These are phyloP conservation scores for Netelia melanura DNA, from an alignment of 2,888 invertebrate genomes.

Conservation along the genomic window DNA sequence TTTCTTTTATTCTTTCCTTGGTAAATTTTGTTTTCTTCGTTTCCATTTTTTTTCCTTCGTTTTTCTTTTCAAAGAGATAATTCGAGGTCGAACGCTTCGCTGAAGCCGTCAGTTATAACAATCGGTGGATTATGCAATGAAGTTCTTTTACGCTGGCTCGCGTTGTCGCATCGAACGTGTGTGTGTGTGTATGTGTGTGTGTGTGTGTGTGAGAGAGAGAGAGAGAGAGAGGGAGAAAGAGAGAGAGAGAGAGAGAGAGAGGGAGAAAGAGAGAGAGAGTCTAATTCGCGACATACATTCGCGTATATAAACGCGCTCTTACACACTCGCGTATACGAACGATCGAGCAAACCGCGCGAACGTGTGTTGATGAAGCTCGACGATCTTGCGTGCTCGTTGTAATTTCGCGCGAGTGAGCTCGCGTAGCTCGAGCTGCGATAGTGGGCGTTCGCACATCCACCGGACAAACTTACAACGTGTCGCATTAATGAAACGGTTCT, in stretches of 20 bases:
- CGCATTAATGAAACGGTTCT: conserved; percentile 40
- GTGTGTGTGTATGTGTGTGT: too few relatives aligned
- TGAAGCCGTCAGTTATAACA: conserved; percentile 53
- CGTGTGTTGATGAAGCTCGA: conserved; percentile 62
- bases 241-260: conserved; percentile 6
- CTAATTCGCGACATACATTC: conserved; percentile 20
- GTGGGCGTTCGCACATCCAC: conserved; percentile 29
- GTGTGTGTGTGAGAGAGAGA: too few relatives aligned
- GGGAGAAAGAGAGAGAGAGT: conserved; percentile 6
- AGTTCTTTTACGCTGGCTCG: conserved; percentile 35
- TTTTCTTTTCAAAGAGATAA: conserved; percentile 46
- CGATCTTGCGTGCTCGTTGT: conserved; percentile 65
- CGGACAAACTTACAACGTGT: conserved; percentile 44
- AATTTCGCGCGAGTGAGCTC: conserved; percentile 49
- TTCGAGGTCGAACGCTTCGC: conserved; percentile 49
- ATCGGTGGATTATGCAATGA: conserved; percentile 61
- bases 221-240: too few relatives aligned
- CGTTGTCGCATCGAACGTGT: conserved; percentile 15
- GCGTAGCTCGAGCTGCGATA: background rate
- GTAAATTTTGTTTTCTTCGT: background rate
- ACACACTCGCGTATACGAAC: conserved; percentile 8
- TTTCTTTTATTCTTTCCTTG: background rate
- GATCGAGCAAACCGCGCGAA: conserved; percentile 50
- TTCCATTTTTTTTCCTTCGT: background rate
- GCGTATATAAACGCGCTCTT: conserved; percentile 3